These are phyloP conservation scores for Caenorhabditis drosophilae DNA, from an alignment of 2,888 invertebrate species.

Conservation along the genomic window DNA sequence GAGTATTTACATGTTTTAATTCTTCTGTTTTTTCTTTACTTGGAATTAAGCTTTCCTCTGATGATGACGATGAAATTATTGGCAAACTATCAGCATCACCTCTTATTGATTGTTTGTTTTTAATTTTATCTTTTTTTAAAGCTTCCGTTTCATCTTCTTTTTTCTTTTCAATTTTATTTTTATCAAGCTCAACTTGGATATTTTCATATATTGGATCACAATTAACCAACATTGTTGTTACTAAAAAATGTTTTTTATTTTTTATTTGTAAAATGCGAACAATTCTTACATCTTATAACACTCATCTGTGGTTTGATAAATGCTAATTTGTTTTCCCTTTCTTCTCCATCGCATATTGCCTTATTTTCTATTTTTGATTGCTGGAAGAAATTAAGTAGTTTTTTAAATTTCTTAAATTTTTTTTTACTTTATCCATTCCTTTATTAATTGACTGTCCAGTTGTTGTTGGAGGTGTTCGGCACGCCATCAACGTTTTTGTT, in stretches of 20 bases:
- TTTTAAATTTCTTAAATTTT: no score
- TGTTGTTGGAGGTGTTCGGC: not conserved
- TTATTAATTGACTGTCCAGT: not conserved
- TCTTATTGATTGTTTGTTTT: not conserved
- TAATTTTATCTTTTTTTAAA: not conserved
- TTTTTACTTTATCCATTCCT: not conserved
- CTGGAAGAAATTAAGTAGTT: not conserved
- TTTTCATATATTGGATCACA: not conserved
- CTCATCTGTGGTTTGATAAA: constrained; percentile 2
- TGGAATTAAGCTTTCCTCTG: not conserved
- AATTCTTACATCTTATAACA: not conserved
- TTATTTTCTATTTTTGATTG: not conserved
- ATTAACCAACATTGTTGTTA: not conserved
- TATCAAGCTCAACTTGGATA: no score
- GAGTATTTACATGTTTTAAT: not conserved
- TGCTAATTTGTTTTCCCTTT: not conserved
- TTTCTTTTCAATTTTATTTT: constrained; percentile 1
- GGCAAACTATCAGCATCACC: no score
- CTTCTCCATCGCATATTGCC: constrained; percentile 5
- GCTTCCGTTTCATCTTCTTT: constrained; percentile 2
- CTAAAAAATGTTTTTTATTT: not conserved
- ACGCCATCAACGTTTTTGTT: no score
- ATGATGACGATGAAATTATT: no score
- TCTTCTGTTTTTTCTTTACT: not conserved
- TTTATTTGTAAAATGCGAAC: not conserved